Evolutionary conservation across 2,113 vertebrate species (phyloP), one percentile per base, ranked within the genome.

Genomic region (Psittacula cyanocephala): DNA sequence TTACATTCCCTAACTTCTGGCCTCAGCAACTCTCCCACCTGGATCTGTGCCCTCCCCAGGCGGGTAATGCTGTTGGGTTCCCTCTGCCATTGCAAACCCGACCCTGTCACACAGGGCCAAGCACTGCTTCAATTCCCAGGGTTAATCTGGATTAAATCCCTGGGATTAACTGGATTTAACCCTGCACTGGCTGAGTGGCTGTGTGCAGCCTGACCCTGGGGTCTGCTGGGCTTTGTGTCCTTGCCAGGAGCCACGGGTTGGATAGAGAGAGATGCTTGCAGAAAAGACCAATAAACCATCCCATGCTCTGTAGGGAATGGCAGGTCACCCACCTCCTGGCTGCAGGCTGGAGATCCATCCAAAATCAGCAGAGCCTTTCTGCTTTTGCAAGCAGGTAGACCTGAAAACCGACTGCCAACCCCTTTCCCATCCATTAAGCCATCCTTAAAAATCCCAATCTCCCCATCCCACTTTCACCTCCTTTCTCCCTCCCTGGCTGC

Each of bases 131-230:
- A 75, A 2, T 88, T 81, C 85, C 71, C 59, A 0, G 1, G 62
- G 53, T 90, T 91, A 95, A 91, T 94, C 90, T 2, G 1, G 78
- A 80, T 35, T 74, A 96, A 90, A 91, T 62, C 93, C 71, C 35
- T 0, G 53, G 86, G 91, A 93, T 95, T 85, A 93, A 65, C 27
- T 5, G 59, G 47, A 4, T 91, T 97, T 95, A 89, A 96, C 89
- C 70, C 85, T 27, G 31, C 3, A 4, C 47, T 91, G 74, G 13
- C 63, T 24, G 89, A 15, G 60, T 0, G 3, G 1, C 52, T 57
- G 16, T 7, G 29, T 47, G 67, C 59, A 88, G 17, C 35, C 50
- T 63, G 50, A 4, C 41, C 37, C 46, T 0, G 0, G 9, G 46
- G 2, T 37, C 46, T 70, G 0, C 37, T 8, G 27, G 47, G 35